phyloP scores from a whole-genome alignment of 2,113 vertebrate genomes.

The Neolamprologus kungweensis region DNA sequence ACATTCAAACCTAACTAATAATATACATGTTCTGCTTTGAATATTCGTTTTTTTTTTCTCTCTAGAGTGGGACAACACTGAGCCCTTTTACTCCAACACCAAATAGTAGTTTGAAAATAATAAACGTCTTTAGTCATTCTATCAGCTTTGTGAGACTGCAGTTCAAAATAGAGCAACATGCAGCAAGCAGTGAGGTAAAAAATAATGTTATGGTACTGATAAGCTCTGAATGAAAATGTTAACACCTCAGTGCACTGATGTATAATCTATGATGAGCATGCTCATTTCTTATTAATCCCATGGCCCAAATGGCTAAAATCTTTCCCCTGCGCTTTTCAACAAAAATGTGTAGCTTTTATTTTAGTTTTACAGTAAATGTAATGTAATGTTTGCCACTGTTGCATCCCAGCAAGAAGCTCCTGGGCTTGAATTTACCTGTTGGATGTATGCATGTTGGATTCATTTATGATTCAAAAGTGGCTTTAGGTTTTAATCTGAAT shows the following conservation, averaged over 20 bases:
- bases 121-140: not conserved
- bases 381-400: not conserved
- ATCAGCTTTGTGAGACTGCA: not conserved
- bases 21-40: not conserved
- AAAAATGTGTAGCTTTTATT: not conserved
- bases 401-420: not conserved
- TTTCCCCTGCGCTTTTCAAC: not conserved
- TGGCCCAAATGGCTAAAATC: not conserved
- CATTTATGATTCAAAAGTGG: not conserved
- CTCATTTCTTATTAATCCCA: not conserved
- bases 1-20: not conserved
- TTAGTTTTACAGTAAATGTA: not conserved
- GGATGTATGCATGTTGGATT: not conserved
- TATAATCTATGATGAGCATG: not conserved
- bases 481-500: not conserved
- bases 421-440: not conserved
- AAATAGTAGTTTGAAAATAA: not conserved
- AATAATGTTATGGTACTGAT: not conserved
- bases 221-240: not conserved
- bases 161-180: not conserved
- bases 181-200: not conserved
- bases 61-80: not conserved
- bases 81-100: not conserved
- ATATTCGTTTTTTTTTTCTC: not conserved
- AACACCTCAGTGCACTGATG: not conserved